phyloP scores from a whole-genome alignment of 1,140 invertebrate species.

The Drosophila nasuta region DNA sequence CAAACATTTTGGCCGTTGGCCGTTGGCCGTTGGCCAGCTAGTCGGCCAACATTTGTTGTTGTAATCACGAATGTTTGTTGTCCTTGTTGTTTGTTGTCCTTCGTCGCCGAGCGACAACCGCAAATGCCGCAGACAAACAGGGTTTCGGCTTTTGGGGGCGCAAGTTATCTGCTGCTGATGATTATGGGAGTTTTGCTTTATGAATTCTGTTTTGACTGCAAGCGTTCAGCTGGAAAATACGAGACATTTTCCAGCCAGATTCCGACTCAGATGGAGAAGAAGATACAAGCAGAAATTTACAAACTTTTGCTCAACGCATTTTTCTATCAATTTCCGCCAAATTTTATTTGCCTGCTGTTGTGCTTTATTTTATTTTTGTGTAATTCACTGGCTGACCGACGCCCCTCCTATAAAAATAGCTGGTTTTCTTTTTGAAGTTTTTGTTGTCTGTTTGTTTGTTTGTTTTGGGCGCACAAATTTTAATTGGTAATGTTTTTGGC shows the following conservation, averaged over 20 bases:
- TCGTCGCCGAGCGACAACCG: slow-evolving; percentile 15
- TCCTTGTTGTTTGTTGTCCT: slow-evolving; percentile 5
- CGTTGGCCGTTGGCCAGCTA: slow-evolving; percentile 12
- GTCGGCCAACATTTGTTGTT: slow-evolving; percentile 8
- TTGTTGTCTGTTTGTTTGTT: slow-evolving; percentile 4
- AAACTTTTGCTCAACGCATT: slow-evolving; percentile 20
- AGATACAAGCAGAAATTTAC: slow-evolving; percentile 9
- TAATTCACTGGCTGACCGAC: neutral
- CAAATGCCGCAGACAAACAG: slow-evolving; percentile 65
- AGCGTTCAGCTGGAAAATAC: slow-evolving; percentile 70
- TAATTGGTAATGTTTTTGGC: slow-evolving; percentile 63
- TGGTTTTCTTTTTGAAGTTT: slow-evolving; percentile 25
- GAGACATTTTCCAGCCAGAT: slow-evolving; percentile 29
- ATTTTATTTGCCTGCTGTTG: slow-evolving; percentile 16
- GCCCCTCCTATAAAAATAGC: slow-evolving; percentile 12
- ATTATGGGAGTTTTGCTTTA: slow-evolving; percentile 57
- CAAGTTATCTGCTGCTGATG: slow-evolving; percentile 43
- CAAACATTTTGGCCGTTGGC: slow-evolving; percentile 13
- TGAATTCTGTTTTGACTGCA: slow-evolving; percentile 73
- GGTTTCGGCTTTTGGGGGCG: slow-evolving; percentile 23
- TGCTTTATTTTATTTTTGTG: neutral
- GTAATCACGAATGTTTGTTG: slow-evolving; percentile 33
- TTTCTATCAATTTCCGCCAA: slow-evolving; percentile 44
- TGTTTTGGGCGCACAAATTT: slow-evolving; percentile 45
- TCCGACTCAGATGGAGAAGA: neutral